These are phyloP conservation scores for Sminthopsis crassicaudata DNA, from an alignment of 2,113 vertebrate species.

Conservation along the genomic window DNA sequence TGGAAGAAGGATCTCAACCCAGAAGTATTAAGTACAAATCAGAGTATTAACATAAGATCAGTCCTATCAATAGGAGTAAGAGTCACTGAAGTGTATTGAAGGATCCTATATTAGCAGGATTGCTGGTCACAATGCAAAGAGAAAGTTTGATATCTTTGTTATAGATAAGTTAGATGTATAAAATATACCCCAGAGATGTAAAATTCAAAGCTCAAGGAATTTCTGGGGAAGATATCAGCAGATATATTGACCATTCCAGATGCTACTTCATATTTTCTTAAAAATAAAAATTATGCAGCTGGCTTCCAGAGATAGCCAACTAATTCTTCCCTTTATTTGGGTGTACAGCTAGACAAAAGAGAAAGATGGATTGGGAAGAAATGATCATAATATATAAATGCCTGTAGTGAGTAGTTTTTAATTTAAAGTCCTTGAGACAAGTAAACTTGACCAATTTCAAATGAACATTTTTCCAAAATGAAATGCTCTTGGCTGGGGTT, in stretches of 20 bases:
- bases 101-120: not conserved
- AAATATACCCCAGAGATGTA: not conserved
- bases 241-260: not conserved
- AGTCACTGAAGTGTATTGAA: not conserved
- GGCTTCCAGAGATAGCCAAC: not conserved
- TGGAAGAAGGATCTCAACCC: not conserved
- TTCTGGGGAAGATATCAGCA: constrained; percentile 9
- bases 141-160: not conserved
- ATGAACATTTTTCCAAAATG: constrained; percentile 15
- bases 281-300: not conserved
- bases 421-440: no score
- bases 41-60: not conserved
- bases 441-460: no score
- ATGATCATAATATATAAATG: not conserved
- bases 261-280: constrained; percentile 10
- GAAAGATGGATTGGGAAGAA: not conserved
- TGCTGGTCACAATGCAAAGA: not conserved
- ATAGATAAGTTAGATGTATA: not conserved
- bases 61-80: not conserved
- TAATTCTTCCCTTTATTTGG: not conserved
- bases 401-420: not conserved
- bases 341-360: not conserved
- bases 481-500: not conserved
- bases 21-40: not conserved
- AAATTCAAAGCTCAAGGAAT: not conserved